Evolutionary conservation across 2,888 invertebrate species (phyloP).

Genomic region (Eilema sororculum): DNA sequence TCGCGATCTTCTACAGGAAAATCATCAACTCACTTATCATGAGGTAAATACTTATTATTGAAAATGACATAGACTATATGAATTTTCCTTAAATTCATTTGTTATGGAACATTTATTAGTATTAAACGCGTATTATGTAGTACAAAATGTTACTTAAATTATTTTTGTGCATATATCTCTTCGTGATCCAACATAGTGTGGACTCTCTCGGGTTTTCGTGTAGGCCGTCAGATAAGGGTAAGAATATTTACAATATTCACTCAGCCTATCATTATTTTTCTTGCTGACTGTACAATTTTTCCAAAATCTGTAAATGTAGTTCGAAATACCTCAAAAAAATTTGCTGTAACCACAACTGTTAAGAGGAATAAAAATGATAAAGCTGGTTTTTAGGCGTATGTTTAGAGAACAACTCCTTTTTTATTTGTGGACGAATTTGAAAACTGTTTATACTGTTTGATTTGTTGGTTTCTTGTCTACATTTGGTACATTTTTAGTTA

Average conservation of each 20-base stretch:
- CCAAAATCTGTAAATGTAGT: no score
- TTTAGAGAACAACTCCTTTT: no score
- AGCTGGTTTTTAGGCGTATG: no score
- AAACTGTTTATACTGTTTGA: no score
- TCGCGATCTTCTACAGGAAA: background rate
- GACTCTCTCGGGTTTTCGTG: background rate
- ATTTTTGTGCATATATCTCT: background rate
- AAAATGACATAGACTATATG: background rate
- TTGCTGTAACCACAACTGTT: no score
- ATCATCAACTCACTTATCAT: background rate
- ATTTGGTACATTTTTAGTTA: no score
- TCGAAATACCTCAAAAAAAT: no score
- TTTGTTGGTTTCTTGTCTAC: no score
- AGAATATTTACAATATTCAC: slow-evolving; percentile 5
- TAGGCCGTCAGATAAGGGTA: background rate
- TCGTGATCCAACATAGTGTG: background rate
- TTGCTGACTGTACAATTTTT: no score
- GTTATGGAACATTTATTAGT: background rate
- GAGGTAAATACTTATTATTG: slow-evolving; percentile 2
- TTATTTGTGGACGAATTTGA: no score
- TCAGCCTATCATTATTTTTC: background rate
- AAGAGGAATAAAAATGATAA: no score
- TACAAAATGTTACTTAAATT: slow-evolving; percentile 7
- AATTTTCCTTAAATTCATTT: slow-evolving; percentile 11
- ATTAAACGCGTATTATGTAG: slow-evolving; percentile 1